Evolutionary conservation across 1,140 invertebrate genomes (phyloP).

Genomic region (Pseudomyrmex gracilis): DNA sequence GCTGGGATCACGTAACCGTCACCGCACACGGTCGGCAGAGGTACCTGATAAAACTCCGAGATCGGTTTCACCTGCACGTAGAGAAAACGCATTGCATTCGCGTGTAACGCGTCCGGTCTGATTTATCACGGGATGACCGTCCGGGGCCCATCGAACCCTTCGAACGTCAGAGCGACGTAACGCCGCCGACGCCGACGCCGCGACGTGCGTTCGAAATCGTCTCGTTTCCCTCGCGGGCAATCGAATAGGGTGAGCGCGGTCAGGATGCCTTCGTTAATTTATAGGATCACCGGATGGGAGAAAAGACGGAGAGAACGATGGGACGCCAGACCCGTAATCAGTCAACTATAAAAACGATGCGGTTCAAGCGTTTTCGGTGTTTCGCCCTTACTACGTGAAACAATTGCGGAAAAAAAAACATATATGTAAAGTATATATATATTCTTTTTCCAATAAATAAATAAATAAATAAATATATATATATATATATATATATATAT

Average conservation of each 20-base stretch:
- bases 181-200: background rate
- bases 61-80: constrained; percentile 28
- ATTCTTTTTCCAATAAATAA: background rate
- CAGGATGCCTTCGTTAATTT: constrained; percentile 61
- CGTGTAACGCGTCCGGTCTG: constrained; percentile 63
- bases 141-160: constrained; percentile 49
- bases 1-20: constrained; percentile 51
- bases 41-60: constrained; percentile 56
- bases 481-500: too few relatives aligned
- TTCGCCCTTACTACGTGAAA: background rate
- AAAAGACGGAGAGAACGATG: constrained; percentile 30
- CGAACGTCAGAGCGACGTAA: constrained; percentile 46
- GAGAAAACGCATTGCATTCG: constrained; percentile 49
- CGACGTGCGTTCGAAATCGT: constrained; percentile 48
- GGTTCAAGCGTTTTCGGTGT: constrained; percentile 6
- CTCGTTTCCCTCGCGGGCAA: constrained; percentile 41
- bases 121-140: constrained; percentile 66
- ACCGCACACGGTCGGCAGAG: background rate
- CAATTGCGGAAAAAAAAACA: background rate
- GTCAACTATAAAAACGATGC: constrained; percentile 52
- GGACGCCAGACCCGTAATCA: constrained; percentile 10
- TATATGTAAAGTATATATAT: constrained; percentile 15
- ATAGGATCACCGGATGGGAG: constrained; percentile 18
- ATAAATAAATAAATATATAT: too few relatives aligned
- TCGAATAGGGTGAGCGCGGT: constrained; percentile 1